A percentile compares a stretch with the other conserved stretches of the same genome.
Conservation (phyloP, 2,113 vertebrate genomes). For the Stigmatopora nigra region DNA sequence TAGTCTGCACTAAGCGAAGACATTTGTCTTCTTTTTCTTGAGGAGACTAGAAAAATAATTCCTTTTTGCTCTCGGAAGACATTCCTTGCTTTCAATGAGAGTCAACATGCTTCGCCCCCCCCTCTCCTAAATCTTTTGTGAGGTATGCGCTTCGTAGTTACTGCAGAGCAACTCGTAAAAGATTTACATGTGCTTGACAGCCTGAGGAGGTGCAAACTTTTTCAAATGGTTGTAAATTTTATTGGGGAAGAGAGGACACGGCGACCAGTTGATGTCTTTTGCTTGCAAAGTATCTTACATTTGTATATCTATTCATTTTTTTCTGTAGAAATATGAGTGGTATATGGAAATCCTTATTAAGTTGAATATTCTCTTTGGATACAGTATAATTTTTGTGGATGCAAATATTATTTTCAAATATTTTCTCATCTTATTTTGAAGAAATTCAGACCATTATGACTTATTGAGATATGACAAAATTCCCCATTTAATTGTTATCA, state of each 20-base stretch:
- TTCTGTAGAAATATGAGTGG: neutral
- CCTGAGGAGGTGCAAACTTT: slow-evolving; percentile 32
- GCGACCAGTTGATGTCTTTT: slow-evolving; percentile 48
- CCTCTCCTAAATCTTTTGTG: slow-evolving; percentile 17
- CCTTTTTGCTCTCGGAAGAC: neutral
- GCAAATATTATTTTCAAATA: too few species aligned
- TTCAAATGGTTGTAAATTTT: slow-evolving; percentile 43
- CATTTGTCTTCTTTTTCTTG: too few species aligned
- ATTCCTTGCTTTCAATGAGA: neutral
- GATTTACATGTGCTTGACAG: slow-evolving; percentile 5
- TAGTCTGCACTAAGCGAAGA: neutral
- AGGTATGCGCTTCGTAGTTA: neutral
- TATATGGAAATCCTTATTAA: neutral
- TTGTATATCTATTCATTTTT: neutral
- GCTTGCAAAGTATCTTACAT: neutral
- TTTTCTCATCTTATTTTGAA: too few species aligned
- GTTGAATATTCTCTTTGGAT: too few species aligned
- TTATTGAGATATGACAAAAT: too few species aligned
- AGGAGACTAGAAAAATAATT: neutral
- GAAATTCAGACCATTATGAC: too few species aligned
- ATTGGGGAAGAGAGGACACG: slow-evolving; percentile 43
- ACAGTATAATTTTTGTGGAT: too few species aligned
- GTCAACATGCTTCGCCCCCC: neutral
- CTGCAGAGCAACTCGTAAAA: neutral
- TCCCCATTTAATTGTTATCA: too few species aligned